Base-by-base conservation (phyloP, 2,113 vertebrate genomes). In the Bostrychus sinensis region DNA sequence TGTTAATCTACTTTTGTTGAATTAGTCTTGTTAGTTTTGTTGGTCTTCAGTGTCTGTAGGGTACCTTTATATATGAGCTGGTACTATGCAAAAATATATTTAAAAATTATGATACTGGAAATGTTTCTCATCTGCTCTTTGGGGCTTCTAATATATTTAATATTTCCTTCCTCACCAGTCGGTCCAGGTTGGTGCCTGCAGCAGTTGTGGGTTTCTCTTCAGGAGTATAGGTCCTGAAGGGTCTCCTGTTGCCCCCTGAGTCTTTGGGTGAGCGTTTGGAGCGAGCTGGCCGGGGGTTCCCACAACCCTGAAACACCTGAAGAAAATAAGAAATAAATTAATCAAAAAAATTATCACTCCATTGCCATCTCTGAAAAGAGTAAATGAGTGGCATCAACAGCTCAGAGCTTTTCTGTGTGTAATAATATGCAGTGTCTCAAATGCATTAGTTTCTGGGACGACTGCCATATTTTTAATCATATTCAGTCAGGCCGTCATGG, bases 241-340 rank as follows among this genome's bases (percentile, higher is more conserved):
- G 87, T 59, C 72, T 91, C 46, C 91, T 84, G 57, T 76, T 91
- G 4, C 78, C 77, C 3, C 89, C 91, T 0, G 88, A 63, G 50
- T 93, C 93, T 55, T 81, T 88, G 3, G 89, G 90, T 1, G 93
- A 93, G 13, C 94, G 92, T 41, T 91, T 93, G 57, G 85, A 81
- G 3, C 94, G 90, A 37, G 84, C 65, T 0, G 89, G 91, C 2
- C 91, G 83, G 22, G 94, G 93, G 23, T 64, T 92, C 28, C 95
- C 94, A 60, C 94, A 96, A 14, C 94, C 92, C 73, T 94, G 93
- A 76, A 96, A 95, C 41, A 95, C 92, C 94, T 95, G 41, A 30
- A 16, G 45, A 16, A 20, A 46, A 36, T 4, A 69, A 25, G 36
- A 59, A 28, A n/a, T 11, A 34, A 5, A 36, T 26, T 48, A 26